Conservation (phyloP, 1,140 invertebrate species). For the Muscidifurax raptorellus region DNA sequence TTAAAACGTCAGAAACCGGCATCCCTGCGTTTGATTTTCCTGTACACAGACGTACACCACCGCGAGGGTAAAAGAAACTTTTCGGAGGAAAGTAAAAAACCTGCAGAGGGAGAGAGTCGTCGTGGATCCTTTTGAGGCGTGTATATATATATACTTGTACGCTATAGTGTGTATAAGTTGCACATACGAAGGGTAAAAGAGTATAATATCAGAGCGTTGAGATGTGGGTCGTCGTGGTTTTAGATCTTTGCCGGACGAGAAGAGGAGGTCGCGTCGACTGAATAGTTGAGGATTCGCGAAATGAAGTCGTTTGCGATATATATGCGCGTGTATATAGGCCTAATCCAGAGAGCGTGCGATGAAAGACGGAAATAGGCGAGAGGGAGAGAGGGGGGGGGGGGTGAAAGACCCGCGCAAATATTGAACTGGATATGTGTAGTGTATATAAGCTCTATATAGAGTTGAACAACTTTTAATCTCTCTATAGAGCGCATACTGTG, state of each 20-base stretch:
- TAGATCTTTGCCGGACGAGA: not conserved
- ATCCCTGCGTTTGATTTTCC: not conserved
- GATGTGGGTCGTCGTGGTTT: constrained; percentile 18
- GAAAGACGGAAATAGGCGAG: constrained; percentile 24
- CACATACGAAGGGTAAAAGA: no score
- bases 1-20: constrained; percentile 17
- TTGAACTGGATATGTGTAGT: not conserved
- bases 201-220: not conserved
- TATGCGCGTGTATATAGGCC: not conserved
- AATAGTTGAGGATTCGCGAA: not conserved
- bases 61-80: not conserved
- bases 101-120: not conserved
- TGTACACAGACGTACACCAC: not conserved
- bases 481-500: not conserved
- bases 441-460: not conserved
- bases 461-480: not conserved
- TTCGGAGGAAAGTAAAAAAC: not conserved
- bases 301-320: not conserved
- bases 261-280: not conserved
- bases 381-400: not conserved
- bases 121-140: not conserved
- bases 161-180: no score
- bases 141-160: no score
- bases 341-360: not conserved
- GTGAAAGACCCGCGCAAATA: constrained; percentile 25